Conservation (phyloP, 2,888 invertebrate genomes). For the Syrphus vitripennis region DNA sequence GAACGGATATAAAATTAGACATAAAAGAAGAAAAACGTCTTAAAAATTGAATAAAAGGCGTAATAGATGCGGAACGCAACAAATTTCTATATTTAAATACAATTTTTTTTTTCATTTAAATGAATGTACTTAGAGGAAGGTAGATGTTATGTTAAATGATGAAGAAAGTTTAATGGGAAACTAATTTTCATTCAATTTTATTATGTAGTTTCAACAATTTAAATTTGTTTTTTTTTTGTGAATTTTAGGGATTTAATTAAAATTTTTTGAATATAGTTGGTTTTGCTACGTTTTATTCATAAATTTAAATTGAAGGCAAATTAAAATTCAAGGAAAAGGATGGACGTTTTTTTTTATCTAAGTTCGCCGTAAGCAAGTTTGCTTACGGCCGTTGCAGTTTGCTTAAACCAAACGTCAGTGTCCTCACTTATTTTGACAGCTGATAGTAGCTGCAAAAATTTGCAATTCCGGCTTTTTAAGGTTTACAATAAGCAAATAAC, state of each 20-base stretch:
- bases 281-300: neutral
- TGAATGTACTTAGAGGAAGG: conserved; percentile 13
- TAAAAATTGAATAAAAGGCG: conserved; percentile 51
- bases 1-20: conserved; percentile 63
- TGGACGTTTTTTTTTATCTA: no score
- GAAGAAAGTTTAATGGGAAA: neutral
- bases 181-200: neutral
- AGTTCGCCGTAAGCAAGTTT: no score
- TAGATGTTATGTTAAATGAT: conserved; percentile 33
- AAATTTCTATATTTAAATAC: conserved; percentile 28
- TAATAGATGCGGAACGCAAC: conserved; percentile 26
- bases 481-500: no score
- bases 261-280: neutral
- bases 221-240: neutral
- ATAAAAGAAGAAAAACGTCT: conserved; percentile 42
- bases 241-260: neutral
- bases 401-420: no score
- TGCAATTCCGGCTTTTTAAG: no score
- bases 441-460: no score
- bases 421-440: no score
- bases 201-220: neutral
- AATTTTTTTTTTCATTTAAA: conserved; percentile 14
- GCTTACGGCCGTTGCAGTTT: no score
- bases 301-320: no score
- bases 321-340: no score